Evolutionary conservation across 2,113 vertebrate species (phyloP), one percentile per base, ranked within the genome.

Genomic region (Seriola rivoliana): DNA sequence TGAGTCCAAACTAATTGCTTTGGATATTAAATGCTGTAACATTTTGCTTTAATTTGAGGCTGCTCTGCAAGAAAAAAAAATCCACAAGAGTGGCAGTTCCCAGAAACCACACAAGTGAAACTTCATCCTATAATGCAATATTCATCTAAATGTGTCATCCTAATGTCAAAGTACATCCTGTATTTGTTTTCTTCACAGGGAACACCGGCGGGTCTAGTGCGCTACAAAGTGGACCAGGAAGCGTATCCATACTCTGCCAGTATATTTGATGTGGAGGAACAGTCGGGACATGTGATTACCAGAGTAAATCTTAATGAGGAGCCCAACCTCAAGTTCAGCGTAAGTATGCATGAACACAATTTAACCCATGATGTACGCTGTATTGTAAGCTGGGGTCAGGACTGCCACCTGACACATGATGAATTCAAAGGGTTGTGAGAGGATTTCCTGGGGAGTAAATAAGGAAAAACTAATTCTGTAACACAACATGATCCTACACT

Each of bases 221-320:
- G 92, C 12, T 99, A 99, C 73, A 96, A 95, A 91, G 96, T 99
- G 52, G 96, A 99, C 9, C 93, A 95, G 25, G 90, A 93, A 2
- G 95, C 95, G 23, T 96, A 95, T 76, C 96, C 96, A 34, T 99
- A 99, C 80, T 98, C 97, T 5, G 96, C 96, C 85, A 98, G 96
- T 88, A 98, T 99, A 81, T 99, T 99, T 87, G 97, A 96, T 0
- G 96, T 99, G 40, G 97, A 98, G 0, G 96, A 97, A 65, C 85
- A 91, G 63, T 96, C 97, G 0, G 98, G 98, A n/a, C 93, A 91
- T 11, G 96, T 99, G 0, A 71, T 98, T 25, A 98, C 97, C 17
- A 93, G 96, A 48, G 98, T 99, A 4, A 99, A 99, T 92, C 96
- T 99, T 46, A 99, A 99, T 1, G 98, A 99, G 84, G 96, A 98